Base-by-base conservation (phyloP, 2,113 vertebrate species). In the Columbina picui region DNA sequence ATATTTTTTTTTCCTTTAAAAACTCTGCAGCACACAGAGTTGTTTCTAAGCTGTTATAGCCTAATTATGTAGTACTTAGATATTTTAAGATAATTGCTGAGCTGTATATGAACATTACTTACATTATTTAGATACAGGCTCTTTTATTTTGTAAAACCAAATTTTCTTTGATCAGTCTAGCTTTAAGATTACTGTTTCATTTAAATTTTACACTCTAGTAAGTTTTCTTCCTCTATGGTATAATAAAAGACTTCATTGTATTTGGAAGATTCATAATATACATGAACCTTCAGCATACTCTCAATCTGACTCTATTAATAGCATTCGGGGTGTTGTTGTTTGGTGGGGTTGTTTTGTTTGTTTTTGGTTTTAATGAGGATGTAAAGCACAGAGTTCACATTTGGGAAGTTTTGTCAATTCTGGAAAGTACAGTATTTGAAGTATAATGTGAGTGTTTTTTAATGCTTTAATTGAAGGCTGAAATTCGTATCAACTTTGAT, bases 401-500 rank as follows among this genome's bases (percentile, higher is more conserved):
- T 23, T 76, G 25, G 49, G 17, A 29, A 68, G 7, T 23, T 32
- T 75, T 84, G 45, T 80, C 9, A 26, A 13, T 74, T 65, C 20
- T 70, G 38, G 6, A n/a, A 75, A 14, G 25, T 76, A 27, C 20
- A 7, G 7, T 38, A 6, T 73, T 61, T 85, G 36, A 76, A 49
- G 52, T 76, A 47, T 82, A 34, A 79, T 69, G 21, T 82, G 26
- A 13, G 10, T 1, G 4, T 65, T 71, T 71, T 64, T 74, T 59
- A 27, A 87, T 96, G 77, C 29, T 97, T 82, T 83, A 60, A 76
- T 94, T 84, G 87, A 96, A 99, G 99, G 98, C 98, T 38, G 99
- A 99, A 97, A 98, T 99, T 91, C 98, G 98, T 38, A 99, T 98
- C 22, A 98, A 99, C 95, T 99, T 99, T 23, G 98, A 99, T 50